Evolutionary conservation across 23 tunicate species (phyloP).

Genomic region (Oikopleura dioica): DNA sequence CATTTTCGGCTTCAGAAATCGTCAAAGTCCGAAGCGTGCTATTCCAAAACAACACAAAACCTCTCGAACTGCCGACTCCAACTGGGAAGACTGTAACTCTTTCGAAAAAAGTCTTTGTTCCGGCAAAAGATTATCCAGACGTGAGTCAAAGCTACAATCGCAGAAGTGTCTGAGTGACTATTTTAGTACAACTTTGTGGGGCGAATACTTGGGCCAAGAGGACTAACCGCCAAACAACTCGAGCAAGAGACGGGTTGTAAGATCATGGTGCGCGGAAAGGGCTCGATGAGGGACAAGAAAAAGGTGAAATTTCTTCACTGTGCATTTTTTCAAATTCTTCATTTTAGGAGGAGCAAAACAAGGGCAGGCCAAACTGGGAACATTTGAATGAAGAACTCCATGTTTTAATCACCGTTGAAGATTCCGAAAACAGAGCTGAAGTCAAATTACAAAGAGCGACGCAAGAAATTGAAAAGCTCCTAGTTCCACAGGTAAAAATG

Average conservation of each 20-base stretch:
- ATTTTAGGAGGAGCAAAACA: conserved; percentile 73
- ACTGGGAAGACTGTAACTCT: conserved; percentile 69
- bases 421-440: conserved; percentile 78
- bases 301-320: too few species aligned
- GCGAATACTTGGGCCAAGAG: conserved; percentile 78
- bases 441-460: conserved; percentile 76
- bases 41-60: conserved; percentile 80
- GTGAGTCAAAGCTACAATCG: conserved; percentile 16
- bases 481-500: conserved; percentile 63
- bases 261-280: conserved; percentile 98
- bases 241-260: conserved; percentile 99
- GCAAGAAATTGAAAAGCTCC: conserved; percentile 82
- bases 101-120: conserved; percentile 81
- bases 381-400: conserved; percentile 92
- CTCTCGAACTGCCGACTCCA: conserved; percentile 76
- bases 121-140: conserved; percentile 89
- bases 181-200: conserved; percentile 94
- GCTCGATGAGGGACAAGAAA: conserved; percentile 96
- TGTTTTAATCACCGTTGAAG: conserved; percentile 97
- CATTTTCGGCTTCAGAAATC: conserved; percentile 40
- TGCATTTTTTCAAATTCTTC: too few species aligned
- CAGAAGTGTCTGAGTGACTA: not conserved
- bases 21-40: conserved; percentile 88
- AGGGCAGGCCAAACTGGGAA: conserved; percentile 99
- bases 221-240: conserved; percentile 91